Evolutionary conservation across 2,113 vertebrate genomes (phyloP).

Genomic region (Neodontobutis hainanensis): DNA sequence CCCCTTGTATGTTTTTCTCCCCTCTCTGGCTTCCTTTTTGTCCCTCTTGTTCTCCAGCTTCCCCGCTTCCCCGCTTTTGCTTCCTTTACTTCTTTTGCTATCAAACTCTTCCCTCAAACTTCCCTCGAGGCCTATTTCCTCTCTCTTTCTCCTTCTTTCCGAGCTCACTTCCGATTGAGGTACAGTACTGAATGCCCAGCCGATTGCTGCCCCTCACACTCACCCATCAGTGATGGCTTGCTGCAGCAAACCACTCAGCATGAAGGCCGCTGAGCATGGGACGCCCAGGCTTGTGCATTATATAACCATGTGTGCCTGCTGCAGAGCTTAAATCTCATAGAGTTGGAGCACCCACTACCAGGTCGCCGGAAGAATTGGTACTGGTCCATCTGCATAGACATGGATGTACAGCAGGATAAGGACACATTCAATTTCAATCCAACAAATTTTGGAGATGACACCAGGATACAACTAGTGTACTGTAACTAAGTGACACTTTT

Average conservation of each 20-base stretch:
- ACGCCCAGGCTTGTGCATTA: conserved; percentile 71
- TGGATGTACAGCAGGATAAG: conserved; percentile 64
- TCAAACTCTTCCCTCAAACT: conserved; percentile 16
- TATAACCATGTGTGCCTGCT: conserved; percentile 66
- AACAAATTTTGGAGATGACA: conserved; percentile 41
- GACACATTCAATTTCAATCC: conserved; percentile 60
- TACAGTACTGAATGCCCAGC: conserved; percentile 76
- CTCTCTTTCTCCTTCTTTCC: conserved; percentile 31
- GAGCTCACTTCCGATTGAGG: conserved; percentile 75
- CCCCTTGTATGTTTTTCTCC: conserved; percentile 66
- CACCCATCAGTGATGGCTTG: conserved; percentile 65
- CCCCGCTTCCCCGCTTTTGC: conserved; percentile 28
- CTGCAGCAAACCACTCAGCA: conserved; percentile 75
- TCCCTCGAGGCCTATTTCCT: background rate
- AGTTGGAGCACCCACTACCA: conserved; percentile 70
- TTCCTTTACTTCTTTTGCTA: conserved; percentile 28
- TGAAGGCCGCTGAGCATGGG: conserved; percentile 71
- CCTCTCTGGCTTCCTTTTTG: conserved; percentile 26
- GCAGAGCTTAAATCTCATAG: conserved; percentile 71
- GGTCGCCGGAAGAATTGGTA: conserved; percentile 60
- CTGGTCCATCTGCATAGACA: conserved; percentile 66
- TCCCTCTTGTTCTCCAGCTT: conserved; percentile 43
- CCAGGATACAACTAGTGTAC: conserved; percentile 52
- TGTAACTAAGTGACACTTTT: conserved; percentile 29
- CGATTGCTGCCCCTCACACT: conserved; percentile 71